Percentiles rank a stretch among this genome's conserved stretches.
These are phyloP conservation scores for Archips crataeganus DNA, from an alignment of 2,888 invertebrate genomes.

Conservation along the genomic window DNA sequence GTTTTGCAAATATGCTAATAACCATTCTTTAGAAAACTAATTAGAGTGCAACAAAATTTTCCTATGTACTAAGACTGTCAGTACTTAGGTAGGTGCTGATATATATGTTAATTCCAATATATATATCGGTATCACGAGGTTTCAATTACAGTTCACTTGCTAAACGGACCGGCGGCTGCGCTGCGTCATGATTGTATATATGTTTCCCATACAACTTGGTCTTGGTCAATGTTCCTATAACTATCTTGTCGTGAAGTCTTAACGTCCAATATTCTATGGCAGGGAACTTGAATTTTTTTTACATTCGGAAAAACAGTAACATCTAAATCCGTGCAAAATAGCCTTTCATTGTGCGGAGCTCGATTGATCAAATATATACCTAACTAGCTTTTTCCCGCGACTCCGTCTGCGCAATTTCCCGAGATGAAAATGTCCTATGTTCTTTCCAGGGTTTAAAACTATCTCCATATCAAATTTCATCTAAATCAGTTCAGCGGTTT, in stretches of 20 bases:
- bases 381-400: too few species aligned
- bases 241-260: slow-evolving; percentile 6
- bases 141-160: slow-evolving; percentile 76
- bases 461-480: too few species aligned
- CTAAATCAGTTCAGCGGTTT: too few species aligned
- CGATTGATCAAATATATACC: background rate
- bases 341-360: background rate
- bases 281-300: background rate
- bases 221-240: slow-evolving; percentile 2
- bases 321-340: background rate
- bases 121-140: slow-evolving; percentile 75
- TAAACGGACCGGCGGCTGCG: slow-evolving; percentile 62
- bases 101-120: slow-evolving; percentile 48
- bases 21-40: background rate
- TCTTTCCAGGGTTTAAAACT: too few species aligned
- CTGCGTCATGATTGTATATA: slow-evolving; percentile 49
- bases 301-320: background rate
- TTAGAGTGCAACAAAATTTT: background rate
- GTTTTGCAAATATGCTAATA: background rate
- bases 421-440: too few species aligned
- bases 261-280: background rate
- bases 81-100: slow-evolving; percentile 19
- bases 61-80: background rate
- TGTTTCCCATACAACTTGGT: slow-evolving; percentile 32
- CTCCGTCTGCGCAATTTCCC: too few species aligned